Evolutionary conservation across 2,113 vertebrate species (phyloP).

Genomic region (Tetrax tetrax): DNA sequence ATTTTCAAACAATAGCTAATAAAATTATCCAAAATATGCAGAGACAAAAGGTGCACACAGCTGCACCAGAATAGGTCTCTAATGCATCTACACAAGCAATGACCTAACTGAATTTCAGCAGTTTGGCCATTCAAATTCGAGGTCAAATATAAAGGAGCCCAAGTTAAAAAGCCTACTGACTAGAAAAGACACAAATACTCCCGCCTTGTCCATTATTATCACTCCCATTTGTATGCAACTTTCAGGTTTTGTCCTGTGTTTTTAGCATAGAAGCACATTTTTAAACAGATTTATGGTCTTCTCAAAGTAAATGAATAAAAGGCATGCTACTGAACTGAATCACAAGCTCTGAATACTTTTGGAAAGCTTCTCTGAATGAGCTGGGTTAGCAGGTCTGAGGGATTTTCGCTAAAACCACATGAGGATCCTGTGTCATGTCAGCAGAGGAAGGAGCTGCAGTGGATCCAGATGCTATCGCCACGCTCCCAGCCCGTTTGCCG

Average conservation of each 20-base stretch:
- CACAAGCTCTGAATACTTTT: not conserved
- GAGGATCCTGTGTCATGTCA: not conserved
- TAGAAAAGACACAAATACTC: not conserved
- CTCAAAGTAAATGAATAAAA: not conserved
- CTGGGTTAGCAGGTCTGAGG: not conserved
- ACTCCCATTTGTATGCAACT: not conserved
- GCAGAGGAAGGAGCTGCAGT: not conserved
- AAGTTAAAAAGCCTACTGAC: not conserved
- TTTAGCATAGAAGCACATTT: not conserved
- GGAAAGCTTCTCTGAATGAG: not conserved
- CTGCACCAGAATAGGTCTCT: not conserved
- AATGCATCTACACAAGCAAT: not conserved
- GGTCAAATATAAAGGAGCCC: not conserved
- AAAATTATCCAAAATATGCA: constrained; percentile 15
- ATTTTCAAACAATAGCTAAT: constrained; percentile 44
- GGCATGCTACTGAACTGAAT: not conserved
- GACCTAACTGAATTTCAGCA: not conserved
- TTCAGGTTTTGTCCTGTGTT: not conserved
- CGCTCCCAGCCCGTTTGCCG: not conserved
- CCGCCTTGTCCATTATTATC: not conserved
- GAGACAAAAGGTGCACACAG: not conserved
- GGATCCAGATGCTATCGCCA: not conserved
- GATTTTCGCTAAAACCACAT: not conserved
- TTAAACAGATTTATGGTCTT: not conserved
- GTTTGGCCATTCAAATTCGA: not conserved